Evolutionary conservation across 2,797 vertebrate genomes (phyloP).

Genomic region (Acridotheres tristis): DNA sequence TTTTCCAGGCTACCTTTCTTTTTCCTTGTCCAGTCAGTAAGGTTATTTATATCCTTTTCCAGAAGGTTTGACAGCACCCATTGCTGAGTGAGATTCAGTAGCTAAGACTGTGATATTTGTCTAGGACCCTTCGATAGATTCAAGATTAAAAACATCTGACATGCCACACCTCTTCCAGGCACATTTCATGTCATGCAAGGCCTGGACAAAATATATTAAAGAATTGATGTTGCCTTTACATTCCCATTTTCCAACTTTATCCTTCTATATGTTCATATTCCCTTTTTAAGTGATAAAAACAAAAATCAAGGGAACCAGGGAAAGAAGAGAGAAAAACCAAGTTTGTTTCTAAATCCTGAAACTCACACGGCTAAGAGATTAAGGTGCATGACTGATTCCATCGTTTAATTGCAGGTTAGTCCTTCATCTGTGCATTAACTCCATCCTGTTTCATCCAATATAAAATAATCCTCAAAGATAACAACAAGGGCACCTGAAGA

Average conservation of each 20-base stretch:
- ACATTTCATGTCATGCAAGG: background rate
- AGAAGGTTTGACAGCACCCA: background rate
- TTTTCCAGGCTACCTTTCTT: background rate
- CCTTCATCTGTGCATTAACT: background rate
- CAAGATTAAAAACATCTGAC: background rate
- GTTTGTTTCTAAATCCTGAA: background rate
- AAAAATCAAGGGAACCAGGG: background rate
- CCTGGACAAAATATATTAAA: background rate
- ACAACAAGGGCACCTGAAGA: background rate
- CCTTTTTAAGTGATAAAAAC: background rate
- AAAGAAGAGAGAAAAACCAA: background rate
- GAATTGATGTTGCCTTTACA: background rate
- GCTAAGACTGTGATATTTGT: background rate
- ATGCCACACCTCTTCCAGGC: background rate
- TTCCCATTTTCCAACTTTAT: background rate
- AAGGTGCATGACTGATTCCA: background rate
- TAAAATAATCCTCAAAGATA: background rate
- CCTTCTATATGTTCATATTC: background rate
- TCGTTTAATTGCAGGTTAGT: background rate
- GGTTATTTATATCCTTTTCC: background rate
- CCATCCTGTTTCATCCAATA: background rate
- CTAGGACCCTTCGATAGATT: background rate
- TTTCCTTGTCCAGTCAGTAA: background rate
- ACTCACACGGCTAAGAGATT: background rate
- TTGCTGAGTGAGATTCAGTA: background rate